phyloP scores from a whole-genome alignment of 2,113 vertebrate species.

The Notothenia coriiceps region DNA sequence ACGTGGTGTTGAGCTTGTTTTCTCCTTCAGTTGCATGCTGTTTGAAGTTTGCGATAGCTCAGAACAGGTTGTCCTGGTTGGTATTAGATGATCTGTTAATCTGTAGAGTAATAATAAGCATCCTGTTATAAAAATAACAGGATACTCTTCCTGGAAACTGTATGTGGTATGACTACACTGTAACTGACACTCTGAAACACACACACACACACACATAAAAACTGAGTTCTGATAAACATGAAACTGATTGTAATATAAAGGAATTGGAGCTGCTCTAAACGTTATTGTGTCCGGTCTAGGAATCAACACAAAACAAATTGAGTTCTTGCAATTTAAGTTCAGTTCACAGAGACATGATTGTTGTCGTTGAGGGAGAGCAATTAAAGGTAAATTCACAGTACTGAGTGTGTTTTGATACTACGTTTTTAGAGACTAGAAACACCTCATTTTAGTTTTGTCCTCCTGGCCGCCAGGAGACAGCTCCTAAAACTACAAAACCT shows the following conservation, averaged over 20 bases:
- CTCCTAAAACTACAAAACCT: background rate
- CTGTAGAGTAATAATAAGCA: conserved; percentile 10
- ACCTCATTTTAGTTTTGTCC: no score
- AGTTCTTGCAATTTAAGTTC: no score
- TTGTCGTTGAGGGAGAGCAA: no score
- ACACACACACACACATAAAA: background rate
- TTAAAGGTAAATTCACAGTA: no score
- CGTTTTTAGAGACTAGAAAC: no score
- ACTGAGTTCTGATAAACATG: background rate
- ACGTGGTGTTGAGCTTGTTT: background rate
- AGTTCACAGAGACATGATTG: no score
- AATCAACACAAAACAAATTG: no score
- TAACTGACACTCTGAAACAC: background rate
- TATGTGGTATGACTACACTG: background rate
- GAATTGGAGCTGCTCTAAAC: no score
- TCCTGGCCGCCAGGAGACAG: no score
- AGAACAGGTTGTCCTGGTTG: conserved; percentile 5
- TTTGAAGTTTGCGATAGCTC: background rate
- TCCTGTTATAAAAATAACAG: conserved; percentile 12
- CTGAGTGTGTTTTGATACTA: no score
- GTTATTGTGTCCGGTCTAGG: no score
- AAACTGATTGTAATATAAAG: no score
- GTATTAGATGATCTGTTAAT: conserved; percentile 28
- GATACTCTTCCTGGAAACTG: background rate
- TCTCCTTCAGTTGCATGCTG: background rate